These are phyloP conservation scores for Brachymystax lenok DNA, from an alignment of 2,797 vertebrate species.

Conservation along the genomic window DNA sequence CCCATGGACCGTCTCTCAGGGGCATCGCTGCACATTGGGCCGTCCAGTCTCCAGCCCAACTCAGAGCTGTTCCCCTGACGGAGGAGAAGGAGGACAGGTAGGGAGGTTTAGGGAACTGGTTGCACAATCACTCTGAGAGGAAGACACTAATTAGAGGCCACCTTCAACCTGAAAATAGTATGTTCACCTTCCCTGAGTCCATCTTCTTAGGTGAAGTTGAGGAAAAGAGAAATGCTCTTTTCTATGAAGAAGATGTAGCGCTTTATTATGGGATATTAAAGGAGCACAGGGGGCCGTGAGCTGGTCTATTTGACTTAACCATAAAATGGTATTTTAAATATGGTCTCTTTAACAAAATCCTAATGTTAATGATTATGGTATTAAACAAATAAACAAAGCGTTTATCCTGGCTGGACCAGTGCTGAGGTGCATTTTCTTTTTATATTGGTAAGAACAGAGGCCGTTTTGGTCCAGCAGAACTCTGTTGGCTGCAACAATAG, in stretches of 20 bases:
- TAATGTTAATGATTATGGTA: not conserved
- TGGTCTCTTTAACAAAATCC: not conserved
- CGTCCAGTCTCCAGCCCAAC: not conserved
- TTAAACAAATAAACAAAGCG: not conserved
- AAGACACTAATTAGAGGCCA: not conserved
- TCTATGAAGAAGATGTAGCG: not conserved
- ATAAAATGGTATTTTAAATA: not conserved
- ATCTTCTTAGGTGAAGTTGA: not conserved
- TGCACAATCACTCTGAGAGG: not conserved
- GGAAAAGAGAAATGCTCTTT: not conserved
- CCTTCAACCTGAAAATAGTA: not conserved
- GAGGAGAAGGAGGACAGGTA: not conserved
- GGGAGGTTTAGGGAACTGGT: not conserved
- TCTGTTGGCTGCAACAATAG: conserved; percentile 66
- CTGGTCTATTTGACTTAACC: not conserved
- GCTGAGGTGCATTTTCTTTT: not conserved
- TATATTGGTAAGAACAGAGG: conserved; percentile 65
- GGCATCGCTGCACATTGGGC: not conserved
- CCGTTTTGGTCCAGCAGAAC: conserved; percentile 68
- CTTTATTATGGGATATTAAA: not conserved
- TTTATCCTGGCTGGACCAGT: not conserved
- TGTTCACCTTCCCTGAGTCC: not conserved
- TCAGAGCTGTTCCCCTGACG: not conserved
- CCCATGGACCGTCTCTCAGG: not conserved
- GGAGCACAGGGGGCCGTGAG: not conserved